Conservation (phyloP, 2,113 vertebrate genomes). For the Jaculus jaculus region DNA sequence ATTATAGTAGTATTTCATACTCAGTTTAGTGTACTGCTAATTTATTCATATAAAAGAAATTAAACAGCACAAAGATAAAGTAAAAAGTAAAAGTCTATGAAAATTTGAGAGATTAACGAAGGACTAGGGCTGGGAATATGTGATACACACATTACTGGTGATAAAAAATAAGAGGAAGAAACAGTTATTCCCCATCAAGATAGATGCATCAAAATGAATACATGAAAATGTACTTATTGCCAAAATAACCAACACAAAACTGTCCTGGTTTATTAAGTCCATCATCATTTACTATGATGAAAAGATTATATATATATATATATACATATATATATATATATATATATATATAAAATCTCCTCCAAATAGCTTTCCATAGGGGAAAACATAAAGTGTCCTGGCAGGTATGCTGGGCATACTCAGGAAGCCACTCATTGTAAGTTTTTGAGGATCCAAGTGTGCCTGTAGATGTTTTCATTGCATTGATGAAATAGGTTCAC, state of each 20-base stretch:
- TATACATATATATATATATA: too few species aligned
- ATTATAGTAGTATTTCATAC: background rate
- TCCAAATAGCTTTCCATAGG: too few species aligned
- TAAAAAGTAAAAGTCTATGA: background rate
- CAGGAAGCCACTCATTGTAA: background rate
- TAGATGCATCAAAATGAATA: constrained; percentile 33
- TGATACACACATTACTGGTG: constrained; percentile 42
- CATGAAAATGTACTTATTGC: constrained; percentile 34
- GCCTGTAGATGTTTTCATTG: background rate
- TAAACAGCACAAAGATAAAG: constrained; percentile 15
- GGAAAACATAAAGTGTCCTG: background rate
- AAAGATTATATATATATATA: too few species aligned
- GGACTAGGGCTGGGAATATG: background rate
- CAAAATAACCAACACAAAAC: background rate
- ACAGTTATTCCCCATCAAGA: background rate
- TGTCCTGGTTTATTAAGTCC: background rate
- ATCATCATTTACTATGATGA: background rate
- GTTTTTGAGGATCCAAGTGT: constrained; percentile 24
- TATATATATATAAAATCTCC: too few species aligned
- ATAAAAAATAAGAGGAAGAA: background rate
- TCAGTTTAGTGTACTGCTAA: background rate
- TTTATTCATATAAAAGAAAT: constrained; percentile 15
- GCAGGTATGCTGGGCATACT: background rate
- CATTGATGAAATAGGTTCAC: constrained; percentile 14
- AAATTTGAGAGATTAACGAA: constrained; percentile 14